Base-by-base conservation (phyloP, 2,888 invertebrate genomes). In the Labia minor region DNA sequence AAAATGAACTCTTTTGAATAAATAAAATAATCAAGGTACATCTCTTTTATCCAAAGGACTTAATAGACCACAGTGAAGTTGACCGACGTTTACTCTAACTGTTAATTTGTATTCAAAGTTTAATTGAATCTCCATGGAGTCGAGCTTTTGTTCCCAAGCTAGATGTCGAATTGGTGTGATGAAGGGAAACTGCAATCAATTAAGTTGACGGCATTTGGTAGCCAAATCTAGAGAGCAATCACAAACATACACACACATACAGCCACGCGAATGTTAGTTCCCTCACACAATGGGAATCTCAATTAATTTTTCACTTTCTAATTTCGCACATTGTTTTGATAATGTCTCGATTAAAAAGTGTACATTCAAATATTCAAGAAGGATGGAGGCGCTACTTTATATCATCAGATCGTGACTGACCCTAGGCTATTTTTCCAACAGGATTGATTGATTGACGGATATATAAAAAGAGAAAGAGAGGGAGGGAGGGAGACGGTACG, bases 31-130 rank as follows among this genome's bases (percentile, higher is more conserved):
- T 26, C 26, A 26, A 26, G 14, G 14, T 11, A 49, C 49, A 49
- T 11, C n/a, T 49, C 49, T 49, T 49, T 49, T 14, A 16, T 49
- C 14, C 16, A n/a, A 14, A 3, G 49, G n/a, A n/a, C 49, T 49
- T 49, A 49, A 49, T 49, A 49, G 49, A 49, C 49, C 14, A n/a
- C 49, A 49, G 49, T 49, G 14, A n/a, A 11, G 49, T 16, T 49
- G 49, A 49, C 49, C 49, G 49, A 49, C 49, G 49, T 49, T 49
- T 49, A 49, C 49, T 49, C 49, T 10, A 11, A n/a, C 16, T 49
- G 49, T 49, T 49, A 49, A 49, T 49, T 49, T 49, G 49, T 49
- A 49, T 49, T 49, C 49, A 49, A 49, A 49, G 49, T 49, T 49
- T 49, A 49, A 49, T 49, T 49, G 49, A 49, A 49, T 49, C 49